Evolutionary conservation across 2,888 invertebrate species (phyloP).

Genomic region (Ecdyonurus torrentis): DNA sequence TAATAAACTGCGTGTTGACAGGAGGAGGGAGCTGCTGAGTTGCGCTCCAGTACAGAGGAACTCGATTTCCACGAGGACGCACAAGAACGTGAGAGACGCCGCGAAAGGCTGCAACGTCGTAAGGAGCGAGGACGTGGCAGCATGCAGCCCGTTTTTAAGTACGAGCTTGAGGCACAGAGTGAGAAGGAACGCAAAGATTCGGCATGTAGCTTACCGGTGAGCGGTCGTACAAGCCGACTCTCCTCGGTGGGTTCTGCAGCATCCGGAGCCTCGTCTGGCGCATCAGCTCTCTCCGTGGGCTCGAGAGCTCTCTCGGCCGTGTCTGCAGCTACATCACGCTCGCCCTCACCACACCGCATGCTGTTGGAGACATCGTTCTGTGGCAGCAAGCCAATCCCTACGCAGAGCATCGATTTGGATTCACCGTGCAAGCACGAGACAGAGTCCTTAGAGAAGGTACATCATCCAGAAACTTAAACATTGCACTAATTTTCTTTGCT

Average conservation of each 20-base stretch:
- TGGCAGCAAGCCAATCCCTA: slow-evolving; percentile 50
- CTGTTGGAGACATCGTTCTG: slow-evolving; percentile 80
- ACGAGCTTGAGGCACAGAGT: slow-evolving; percentile 26
- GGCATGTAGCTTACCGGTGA: slow-evolving; percentile 17
- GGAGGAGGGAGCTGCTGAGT: slow-evolving; percentile 64
- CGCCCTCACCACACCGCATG: slow-evolving; percentile 80
- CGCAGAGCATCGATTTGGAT: slow-evolving; percentile 20
- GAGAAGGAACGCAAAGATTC: slow-evolving; percentile 22
- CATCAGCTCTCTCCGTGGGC: slow-evolving; percentile 29
- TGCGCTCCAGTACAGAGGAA: slow-evolving; percentile 77
- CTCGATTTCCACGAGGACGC: slow-evolving; percentile 48
- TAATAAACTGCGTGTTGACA: no score
- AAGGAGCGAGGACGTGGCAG: slow-evolving; percentile 30
- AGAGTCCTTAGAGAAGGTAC: slow-evolving; percentile 8
- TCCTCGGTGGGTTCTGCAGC: slow-evolving; percentile 50
- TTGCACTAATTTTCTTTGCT: neutral
- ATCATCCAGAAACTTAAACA: neutral
- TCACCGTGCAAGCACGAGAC: slow-evolving; percentile 12
- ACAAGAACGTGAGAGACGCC: slow-evolving; percentile 18
- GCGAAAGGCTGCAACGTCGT: slow-evolving; percentile 15
- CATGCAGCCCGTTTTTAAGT: slow-evolving; percentile 30
- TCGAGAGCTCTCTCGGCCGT: slow-evolving; percentile 2
- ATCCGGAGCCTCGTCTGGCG: slow-evolving; percentile 17
- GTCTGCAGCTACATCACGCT: slow-evolving; percentile 16
- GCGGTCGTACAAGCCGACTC: slow-evolving; percentile 60